Conservation (phyloP, 2,797 vertebrate species). For the Rhinogobio ventralis region DNA sequence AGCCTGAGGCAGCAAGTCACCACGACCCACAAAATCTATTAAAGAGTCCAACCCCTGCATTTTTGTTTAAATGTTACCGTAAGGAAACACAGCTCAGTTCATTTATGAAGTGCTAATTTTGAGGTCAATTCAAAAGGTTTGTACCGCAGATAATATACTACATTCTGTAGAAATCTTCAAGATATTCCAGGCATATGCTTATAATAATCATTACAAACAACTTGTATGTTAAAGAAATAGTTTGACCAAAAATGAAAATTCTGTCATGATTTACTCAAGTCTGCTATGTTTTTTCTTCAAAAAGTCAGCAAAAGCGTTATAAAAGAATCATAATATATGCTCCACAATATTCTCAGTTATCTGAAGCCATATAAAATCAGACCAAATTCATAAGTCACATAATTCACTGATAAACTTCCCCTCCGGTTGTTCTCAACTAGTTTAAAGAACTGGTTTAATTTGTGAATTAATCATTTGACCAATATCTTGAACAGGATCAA, state of each 20-base stretch:
- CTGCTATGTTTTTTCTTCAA: not conserved
- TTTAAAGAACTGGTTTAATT: not conserved
- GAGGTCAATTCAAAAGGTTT: not conserved
- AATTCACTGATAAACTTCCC: not conserved
- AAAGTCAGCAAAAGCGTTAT: not conserved
- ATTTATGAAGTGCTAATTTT: not conserved
- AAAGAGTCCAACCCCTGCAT: conserved; percentile 17
- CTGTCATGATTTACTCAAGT: not conserved
- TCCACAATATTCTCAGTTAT: not conserved
- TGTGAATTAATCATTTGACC: not conserved
- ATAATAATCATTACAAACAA: not conserved
- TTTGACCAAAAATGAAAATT: not conserved
- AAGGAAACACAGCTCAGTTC: not conserved
- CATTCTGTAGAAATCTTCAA: not conserved
- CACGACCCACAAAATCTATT: conserved; percentile 21
- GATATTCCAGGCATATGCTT: not conserved
- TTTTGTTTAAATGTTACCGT: conserved; percentile 9
- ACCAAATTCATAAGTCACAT: not conserved
- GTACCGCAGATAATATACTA: not conserved
- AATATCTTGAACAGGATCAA: not conserved
- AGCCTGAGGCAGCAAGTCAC: conserved; percentile 37
- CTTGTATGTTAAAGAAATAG: not conserved
- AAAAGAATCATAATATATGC: not conserved
- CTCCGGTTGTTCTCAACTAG: not conserved
- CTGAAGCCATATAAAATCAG: not conserved